Conservation (phyloP, 2,113 vertebrate species). For the Vireo altiloquus region DNA sequence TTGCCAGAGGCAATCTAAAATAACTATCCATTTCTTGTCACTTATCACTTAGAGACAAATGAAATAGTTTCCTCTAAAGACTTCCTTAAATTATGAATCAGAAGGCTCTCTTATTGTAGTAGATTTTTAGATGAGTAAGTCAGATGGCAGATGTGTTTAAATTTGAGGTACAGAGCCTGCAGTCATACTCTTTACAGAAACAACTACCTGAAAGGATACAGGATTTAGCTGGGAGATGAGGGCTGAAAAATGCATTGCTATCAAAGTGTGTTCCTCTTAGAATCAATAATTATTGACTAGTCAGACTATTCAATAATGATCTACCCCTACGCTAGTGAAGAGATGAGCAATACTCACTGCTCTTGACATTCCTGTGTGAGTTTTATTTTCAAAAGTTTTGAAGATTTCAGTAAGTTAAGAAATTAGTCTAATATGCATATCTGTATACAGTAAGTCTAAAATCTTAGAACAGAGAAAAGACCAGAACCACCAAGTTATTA, state of each 20-base stretch:
- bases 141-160: neutral
- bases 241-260: neutral
- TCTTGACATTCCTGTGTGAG: neutral
- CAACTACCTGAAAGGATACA: neutral
- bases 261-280: neutral
- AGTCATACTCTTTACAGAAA: neutral
- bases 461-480: neutral
- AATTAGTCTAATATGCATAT: neutral
- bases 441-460: neutral
- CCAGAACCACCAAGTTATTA: neutral
- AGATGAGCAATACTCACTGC: neutral
- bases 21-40: neutral
- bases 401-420: neutral
- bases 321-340: neutral
- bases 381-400: neutral
- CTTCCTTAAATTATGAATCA: conserved; percentile 10
- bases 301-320: neutral
- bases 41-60: neutral
- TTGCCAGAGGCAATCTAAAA: neutral
- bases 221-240: neutral
- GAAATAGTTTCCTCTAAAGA: neutral
- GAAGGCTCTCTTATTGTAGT: neutral
- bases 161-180: neutral
- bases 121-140: neutral
- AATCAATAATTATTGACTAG: neutral